phyloP scores from a whole-genome alignment of 2,113 vertebrate species.

The Anoura caudifer region DNA sequence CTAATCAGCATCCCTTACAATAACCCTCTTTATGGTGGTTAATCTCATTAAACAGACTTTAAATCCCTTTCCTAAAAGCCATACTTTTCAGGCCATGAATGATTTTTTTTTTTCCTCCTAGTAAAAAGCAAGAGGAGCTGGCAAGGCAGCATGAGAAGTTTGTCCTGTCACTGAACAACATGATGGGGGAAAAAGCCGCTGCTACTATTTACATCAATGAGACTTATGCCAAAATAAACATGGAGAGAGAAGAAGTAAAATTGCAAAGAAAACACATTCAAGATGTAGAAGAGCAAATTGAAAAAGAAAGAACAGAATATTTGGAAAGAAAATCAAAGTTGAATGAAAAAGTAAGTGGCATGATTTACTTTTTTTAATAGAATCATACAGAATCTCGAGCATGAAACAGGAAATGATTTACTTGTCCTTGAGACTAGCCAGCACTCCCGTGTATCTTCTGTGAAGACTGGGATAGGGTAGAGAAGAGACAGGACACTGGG shows the following conservation, averaged over 20 bases:
- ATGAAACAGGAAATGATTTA: background rate
- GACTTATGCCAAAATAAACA: slow-evolving; percentile 58
- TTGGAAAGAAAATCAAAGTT: slow-evolving; percentile 46
- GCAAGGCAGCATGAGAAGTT: slow-evolving; percentile 19
- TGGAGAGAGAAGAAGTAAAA: slow-evolving; percentile 56
- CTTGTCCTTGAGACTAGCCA: background rate
- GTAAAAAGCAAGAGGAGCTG: slow-evolving; percentile 67
- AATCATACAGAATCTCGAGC: background rate
- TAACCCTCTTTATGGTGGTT: background rate
- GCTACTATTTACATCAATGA: slow-evolving; percentile 72
- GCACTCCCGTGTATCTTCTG: rapidly evolving
- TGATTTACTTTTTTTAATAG: background rate
- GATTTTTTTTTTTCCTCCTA: slow-evolving; percentile 54
- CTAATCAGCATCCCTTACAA: background rate
- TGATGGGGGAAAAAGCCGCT: slow-evolving; percentile 69
- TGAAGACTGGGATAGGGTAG: background rate
- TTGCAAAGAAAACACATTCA: background rate
- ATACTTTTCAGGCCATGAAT: background rate
- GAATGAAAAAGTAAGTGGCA: slow-evolving; percentile 56
- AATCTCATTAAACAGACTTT: background rate
- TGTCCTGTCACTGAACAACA: slow-evolving; percentile 73
- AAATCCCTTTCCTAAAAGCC: background rate
- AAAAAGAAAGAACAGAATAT: slow-evolving; percentile 63
- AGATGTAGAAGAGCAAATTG: slow-evolving; percentile 55
- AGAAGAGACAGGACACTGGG: background rate